Evolutionary conservation across 2,797 vertebrate genomes (phyloP).

Genomic region (Melanogrammus aeglefinus): DNA sequence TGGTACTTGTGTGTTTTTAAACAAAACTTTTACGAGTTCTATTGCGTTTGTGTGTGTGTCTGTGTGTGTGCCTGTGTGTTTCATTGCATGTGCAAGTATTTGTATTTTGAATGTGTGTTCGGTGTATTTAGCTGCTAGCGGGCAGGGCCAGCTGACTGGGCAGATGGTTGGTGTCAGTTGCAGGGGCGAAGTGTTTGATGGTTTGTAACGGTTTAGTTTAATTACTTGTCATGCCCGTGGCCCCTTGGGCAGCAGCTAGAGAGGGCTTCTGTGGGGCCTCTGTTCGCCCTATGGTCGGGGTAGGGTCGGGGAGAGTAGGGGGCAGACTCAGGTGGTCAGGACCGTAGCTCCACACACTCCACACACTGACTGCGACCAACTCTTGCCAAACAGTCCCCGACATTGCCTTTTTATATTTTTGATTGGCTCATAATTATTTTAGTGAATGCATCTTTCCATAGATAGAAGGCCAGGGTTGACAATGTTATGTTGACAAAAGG

Average conservation of each 20-base stretch:
- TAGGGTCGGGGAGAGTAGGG: background rate
- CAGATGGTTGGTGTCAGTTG: slow-evolving; percentile 87
- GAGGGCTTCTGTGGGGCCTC: slow-evolving; percentile 44
- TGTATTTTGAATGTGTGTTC: slow-evolving; percentile 18
- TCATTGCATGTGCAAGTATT: background rate
- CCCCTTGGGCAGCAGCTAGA: slow-evolving; percentile 73
- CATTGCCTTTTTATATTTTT: too few species aligned
- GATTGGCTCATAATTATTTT: too few species aligned
- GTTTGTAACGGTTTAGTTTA: slow-evolving; percentile 85
- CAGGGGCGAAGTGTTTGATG: slow-evolving; percentile 77
- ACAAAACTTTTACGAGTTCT: background rate
- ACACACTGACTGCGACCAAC: too few species aligned
- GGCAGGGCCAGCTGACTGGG: slow-evolving; percentile 77
- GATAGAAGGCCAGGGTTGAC: background rate
- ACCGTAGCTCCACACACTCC: background rate
- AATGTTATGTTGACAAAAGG: slow-evolving; percentile 11
- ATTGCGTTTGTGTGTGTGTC: background rate
- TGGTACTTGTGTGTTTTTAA: background rate
- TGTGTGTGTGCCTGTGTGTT: background rate
- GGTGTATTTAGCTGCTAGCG: slow-evolving; percentile 43
- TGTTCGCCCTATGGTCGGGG: background rate
- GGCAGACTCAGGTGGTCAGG: slow-evolving; percentile 14
- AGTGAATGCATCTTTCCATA: background rate
- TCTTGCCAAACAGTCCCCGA: too few species aligned
- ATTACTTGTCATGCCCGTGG: slow-evolving; percentile 89